A percentile compares a stretch with the other conserved stretches of the same genome.
phyloP scores from a whole-genome alignment of 2,888 invertebrate genomes.

The Eristalinus aeneus region DNA sequence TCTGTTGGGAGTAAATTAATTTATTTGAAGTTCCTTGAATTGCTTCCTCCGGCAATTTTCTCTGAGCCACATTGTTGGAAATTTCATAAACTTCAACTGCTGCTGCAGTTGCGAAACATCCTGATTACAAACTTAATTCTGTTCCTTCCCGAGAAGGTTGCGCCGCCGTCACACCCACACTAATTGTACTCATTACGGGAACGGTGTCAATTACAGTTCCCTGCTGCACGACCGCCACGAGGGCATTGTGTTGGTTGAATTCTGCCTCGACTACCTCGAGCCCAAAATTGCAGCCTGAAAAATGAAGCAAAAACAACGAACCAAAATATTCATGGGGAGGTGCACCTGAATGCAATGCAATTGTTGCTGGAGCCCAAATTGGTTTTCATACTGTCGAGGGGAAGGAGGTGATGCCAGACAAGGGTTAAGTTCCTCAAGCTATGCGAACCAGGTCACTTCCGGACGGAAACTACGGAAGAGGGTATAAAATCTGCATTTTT shows the following conservation, averaged over 20 bases:
- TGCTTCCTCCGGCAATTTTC: not conserved
- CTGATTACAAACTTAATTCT: slow-evolving; percentile 43
- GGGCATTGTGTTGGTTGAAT: slow-evolving; percentile 18
- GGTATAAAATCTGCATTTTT: not conserved
- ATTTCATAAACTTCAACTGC: not conserved
- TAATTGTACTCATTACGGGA: slow-evolving; percentile 50
- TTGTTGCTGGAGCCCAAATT: slow-evolving; percentile 3
- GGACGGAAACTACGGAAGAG: slow-evolving; percentile 8
- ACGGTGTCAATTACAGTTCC: slow-evolving; percentile 40
- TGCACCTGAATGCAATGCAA: not conserved
- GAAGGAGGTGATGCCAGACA: slow-evolving; percentile 40
- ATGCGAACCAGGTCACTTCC: slow-evolving; percentile 58
- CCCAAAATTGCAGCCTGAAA: slow-evolving; percentile 2
- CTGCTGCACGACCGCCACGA: not conserved
- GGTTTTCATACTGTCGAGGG: slow-evolving; percentile 1
- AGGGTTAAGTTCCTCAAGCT: slow-evolving; percentile 32
- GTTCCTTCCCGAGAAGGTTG: not conserved
- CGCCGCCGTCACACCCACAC: not conserved
- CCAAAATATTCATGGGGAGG: not conserved
- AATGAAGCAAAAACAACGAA: not conserved
- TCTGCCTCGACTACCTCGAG: not conserved
- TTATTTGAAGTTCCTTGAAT: not conserved
- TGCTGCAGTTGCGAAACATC: slow-evolving; percentile 5
- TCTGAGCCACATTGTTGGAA: not conserved
- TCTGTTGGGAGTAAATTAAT: not conserved